Conservation (phyloP, 2,113 vertebrate species). For the Paratilapia polleni region DNA sequence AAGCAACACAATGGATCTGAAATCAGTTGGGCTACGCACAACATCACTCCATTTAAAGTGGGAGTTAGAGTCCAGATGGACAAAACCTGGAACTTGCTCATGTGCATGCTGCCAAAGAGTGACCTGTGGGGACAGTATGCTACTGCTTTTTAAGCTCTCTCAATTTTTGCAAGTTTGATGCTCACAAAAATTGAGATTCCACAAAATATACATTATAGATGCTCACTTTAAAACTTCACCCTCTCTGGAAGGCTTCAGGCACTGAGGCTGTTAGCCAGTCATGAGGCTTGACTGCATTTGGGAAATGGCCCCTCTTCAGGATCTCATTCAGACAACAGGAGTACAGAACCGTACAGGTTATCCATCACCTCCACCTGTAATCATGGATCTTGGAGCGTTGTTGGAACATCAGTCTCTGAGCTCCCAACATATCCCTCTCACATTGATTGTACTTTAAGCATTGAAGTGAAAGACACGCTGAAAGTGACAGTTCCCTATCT, state of each 20-base stretch:
- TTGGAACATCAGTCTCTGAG: constrained; percentile 19
- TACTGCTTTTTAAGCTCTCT: neutral
- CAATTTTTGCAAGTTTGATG: no score
- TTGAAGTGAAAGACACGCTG: constrained; percentile 8
- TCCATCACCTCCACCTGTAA: neutral
- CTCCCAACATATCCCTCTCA: neutral
- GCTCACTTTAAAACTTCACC: neutral
- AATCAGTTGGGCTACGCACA: neutral
- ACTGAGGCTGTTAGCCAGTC: neutral
- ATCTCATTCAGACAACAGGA: constrained; percentile 22
- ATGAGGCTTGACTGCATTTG: neutral
- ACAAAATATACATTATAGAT: neutral
- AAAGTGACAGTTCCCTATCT: constrained; percentile 20
- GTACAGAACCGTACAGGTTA: constrained; percentile 4
- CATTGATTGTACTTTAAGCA: constrained; percentile 45
- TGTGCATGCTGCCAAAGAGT: neutral
- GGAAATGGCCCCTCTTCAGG: constrained; percentile 1
- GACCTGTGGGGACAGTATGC: neutral
- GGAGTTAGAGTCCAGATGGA: neutral
- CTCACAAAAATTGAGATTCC: neutral
- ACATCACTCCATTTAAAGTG: neutral
- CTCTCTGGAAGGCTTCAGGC: neutral
- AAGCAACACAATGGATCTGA: neutral
- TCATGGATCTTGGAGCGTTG: neutral
- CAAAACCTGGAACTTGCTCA: neutral